phyloP scores from a whole-genome alignment of 2,797 vertebrate species.

The Amblyraja radiata region DNA sequence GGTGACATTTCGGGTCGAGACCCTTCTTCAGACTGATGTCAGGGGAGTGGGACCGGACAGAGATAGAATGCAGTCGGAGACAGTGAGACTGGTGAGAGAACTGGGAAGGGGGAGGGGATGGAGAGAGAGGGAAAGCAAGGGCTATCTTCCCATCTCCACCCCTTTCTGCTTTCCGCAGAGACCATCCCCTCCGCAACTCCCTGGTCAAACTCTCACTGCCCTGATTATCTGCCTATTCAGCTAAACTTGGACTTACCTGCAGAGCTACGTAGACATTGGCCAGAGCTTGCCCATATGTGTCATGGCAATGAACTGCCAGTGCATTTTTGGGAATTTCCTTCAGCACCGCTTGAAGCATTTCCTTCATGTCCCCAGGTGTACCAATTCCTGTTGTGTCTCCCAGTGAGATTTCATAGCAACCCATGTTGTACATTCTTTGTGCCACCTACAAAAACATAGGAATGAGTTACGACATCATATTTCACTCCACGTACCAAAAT shows the following conservation, averaged over 20 bases:
- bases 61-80: no score
- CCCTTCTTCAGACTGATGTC: no score
- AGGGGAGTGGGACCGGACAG: no score
- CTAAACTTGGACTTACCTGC: slow-evolving; percentile 64
- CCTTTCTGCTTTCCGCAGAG: no score
- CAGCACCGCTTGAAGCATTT: slow-evolving; percentile 78
- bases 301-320: slow-evolving; percentile 86
- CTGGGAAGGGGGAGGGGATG: no score
- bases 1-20: no score
- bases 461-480: neutral
- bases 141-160: no score
- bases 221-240: neutral
- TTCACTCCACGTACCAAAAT: neutral
- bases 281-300: slow-evolving; percentile 89
- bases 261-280: slow-evolving; percentile 88
- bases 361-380: slow-evolving; percentile 79
- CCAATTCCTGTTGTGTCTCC: slow-evolving; percentile 85
- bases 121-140: no score
- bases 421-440: slow-evolving; percentile 77
- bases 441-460: slow-evolving; percentile 64
- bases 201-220: no score
- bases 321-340: slow-evolving; percentile 73
- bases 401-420: slow-evolving; percentile 89
- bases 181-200: no score
- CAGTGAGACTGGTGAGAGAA: no score